Evolutionary conservation across 2,888 invertebrate species (phyloP).

Genomic region (Ischnura elegans): DNA sequence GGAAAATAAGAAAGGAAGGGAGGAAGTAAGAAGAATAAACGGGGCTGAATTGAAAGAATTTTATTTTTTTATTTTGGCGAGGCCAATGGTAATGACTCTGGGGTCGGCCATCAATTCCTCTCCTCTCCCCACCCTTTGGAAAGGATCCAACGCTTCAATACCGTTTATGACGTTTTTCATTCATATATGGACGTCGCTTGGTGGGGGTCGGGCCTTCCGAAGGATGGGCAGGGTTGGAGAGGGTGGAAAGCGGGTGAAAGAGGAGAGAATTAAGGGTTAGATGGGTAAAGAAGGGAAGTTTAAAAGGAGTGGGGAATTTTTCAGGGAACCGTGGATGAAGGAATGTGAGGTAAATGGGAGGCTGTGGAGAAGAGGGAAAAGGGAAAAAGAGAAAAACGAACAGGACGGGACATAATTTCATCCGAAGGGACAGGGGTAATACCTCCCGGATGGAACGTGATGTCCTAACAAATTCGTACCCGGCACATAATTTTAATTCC

Average conservation of each 20-base stretch:
- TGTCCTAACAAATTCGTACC: constrained; percentile 10
- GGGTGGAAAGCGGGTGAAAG: background rate
- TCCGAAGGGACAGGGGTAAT: background rate
- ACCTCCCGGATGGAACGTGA: constrained; percentile 17
- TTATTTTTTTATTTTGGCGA: constrained; percentile 59
- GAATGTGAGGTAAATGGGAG: background rate
- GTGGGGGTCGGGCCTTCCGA: background rate
- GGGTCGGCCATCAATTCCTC: constrained; percentile 61
- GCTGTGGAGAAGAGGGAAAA: background rate
- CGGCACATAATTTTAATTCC: constrained; percentile 17
- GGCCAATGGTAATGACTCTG: constrained; percentile 60
- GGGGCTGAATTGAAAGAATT: constrained; percentile 25
- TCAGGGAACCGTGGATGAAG: background rate
- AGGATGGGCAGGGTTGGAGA: background rate
- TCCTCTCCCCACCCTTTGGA: constrained; percentile 34
- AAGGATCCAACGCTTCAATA: constrained; percentile 59
- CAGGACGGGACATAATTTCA: background rate
- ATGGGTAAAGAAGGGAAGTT: too few species aligned
- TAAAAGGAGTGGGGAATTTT: background rate
- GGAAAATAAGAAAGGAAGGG: background rate
- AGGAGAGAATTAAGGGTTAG: too few species aligned
- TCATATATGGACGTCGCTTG: background rate
- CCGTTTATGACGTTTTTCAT: constrained; percentile 65
- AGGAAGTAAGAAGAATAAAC: background rate
- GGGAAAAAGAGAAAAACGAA: background rate